Evolutionary conservation across 2,113 vertebrate species (phyloP).

Genomic region (Hypomesus transpacificus): DNA sequence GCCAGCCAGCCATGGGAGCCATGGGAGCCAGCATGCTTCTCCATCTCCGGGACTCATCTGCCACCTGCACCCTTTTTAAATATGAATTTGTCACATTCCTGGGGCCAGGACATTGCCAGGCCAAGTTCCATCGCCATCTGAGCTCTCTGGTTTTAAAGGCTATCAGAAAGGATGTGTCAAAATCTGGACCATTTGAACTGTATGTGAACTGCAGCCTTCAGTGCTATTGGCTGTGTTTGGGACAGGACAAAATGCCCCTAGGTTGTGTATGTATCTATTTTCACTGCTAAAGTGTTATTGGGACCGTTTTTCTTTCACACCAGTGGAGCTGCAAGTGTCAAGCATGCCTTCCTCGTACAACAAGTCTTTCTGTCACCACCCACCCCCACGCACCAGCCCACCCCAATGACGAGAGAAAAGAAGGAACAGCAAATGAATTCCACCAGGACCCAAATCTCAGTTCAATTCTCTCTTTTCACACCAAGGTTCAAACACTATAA

Average conservation of each 20-base stretch:
- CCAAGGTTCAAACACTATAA: conserved; percentile 32
- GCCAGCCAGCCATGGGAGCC: conserved; percentile 5
- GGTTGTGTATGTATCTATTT: conserved; percentile 26
- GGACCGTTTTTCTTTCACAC: conserved; percentile 42
- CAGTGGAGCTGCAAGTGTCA: conserved; percentile 43
- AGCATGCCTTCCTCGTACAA: conserved; percentile 37
- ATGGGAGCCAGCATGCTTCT: conserved; percentile 40
- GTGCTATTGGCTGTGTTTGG: conserved; percentile 40
- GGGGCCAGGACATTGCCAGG: conserved; percentile 32
- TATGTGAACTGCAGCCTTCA: conserved; percentile 32
- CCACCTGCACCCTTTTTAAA: conserved; percentile 55
- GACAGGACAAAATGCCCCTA: conserved; percentile 43
- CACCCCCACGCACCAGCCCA: neutral
- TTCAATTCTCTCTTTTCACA: conserved; percentile 18
- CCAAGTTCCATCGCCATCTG: conserved; percentile 40
- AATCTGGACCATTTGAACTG: conserved; percentile 45
- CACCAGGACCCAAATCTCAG: conserved; percentile 37
- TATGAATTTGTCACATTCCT: conserved; percentile 58
- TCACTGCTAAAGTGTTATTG: conserved; percentile 26
- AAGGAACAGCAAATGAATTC: conserved; percentile 56
- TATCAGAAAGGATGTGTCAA: conserved; percentile 49
- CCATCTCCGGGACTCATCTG: conserved; percentile 46
- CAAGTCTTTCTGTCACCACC: conserved; percentile 44
- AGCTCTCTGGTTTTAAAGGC: conserved; percentile 44
- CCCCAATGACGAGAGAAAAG: conserved; percentile 29